phyloP scores from a whole-genome alignment of 2,888 invertebrate species.

The Melanchra persicariae region DNA sequence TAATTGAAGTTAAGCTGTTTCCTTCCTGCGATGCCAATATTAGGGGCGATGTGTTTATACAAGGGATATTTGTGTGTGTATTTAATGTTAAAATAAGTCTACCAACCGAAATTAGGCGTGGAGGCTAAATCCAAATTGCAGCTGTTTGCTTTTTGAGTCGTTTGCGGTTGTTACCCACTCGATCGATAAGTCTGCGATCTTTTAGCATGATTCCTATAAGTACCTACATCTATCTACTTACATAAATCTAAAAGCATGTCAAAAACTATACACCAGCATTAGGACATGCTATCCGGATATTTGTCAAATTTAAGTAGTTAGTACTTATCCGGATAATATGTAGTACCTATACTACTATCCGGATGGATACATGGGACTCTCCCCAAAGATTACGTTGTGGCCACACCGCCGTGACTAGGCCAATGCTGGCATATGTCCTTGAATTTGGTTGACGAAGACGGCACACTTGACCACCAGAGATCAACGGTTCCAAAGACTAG shows the following conservation, averaged over 20 bases:
- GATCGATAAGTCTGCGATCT: constrained; percentile 46
- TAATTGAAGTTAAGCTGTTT: constrained; percentile 76
- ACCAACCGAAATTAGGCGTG: constrained; percentile 89
- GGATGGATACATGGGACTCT: too few species aligned
- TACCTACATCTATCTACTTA: too few species aligned
- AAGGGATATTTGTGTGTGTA: constrained; percentile 89
- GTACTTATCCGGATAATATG: too few species aligned
- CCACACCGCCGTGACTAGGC: too few species aligned
- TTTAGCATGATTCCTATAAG: constrained; percentile 5
- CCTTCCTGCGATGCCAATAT: constrained; percentile 78
- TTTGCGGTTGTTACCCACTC: constrained; percentile 60
- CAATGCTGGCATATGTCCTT: too few species aligned
- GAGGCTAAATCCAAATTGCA: constrained; percentile 88
- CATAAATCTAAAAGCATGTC: neutral
- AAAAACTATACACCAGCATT: neutral
- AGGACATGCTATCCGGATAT: too few species aligned
- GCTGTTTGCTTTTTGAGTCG: constrained; percentile 81
- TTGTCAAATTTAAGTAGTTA: too few species aligned
- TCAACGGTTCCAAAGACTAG: too few species aligned
- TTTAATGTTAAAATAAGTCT: constrained; percentile 90
- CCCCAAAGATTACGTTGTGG: too few species aligned
- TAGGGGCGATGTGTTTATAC: constrained; percentile 89
- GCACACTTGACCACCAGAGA: too few species aligned
- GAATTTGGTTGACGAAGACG: too few species aligned
- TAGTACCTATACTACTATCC: too few species aligned